Conservation (phyloP, 2,888 invertebrate genomes). For the Crepidodera aurea region DNA sequence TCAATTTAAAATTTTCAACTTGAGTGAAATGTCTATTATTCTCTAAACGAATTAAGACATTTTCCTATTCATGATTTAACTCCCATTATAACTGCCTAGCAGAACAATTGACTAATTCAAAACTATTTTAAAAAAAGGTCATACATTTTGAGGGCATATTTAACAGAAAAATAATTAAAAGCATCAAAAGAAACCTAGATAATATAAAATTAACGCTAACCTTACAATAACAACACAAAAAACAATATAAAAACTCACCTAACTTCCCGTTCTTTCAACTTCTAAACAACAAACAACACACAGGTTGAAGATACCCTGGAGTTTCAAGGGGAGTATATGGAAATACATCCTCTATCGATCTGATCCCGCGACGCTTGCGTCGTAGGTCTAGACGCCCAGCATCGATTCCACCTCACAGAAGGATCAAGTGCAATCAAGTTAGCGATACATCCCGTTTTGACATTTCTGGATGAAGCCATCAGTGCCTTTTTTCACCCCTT, state of each 20-base stretch:
- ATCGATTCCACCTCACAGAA: slow-evolving; percentile 44
- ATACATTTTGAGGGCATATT: too few species aligned
- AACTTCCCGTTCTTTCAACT: slow-evolving; percentile 27
- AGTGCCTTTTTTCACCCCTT: slow-evolving; percentile 1
- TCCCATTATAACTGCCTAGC: too few species aligned
- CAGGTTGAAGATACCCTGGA: slow-evolving; percentile 47
- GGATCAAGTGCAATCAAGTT: slow-evolving; percentile 27
- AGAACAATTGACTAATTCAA: too few species aligned
- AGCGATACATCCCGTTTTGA: slow-evolving; percentile 12
- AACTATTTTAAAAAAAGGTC: too few species aligned
- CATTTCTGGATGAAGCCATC: slow-evolving; percentile 12
- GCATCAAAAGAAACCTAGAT: too few species aligned
- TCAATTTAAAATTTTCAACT: too few species aligned
- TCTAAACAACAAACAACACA: slow-evolving; percentile 43
- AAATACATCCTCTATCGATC: slow-evolving; percentile 53
- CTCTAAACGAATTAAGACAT: too few species aligned
- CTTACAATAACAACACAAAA: too few species aligned
- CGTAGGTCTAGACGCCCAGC: slow-evolving; percentile 47
- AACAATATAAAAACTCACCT: slow-evolving; percentile 40
- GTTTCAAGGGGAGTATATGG: slow-evolving; percentile 49
- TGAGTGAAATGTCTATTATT: too few species aligned
- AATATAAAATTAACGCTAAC: too few species aligned
- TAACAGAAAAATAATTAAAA: too few species aligned
- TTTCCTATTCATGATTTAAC: too few species aligned
- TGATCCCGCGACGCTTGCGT: slow-evolving; percentile 52